Evolutionary conservation across 30 jellyfish, hydroid and myxozoan genomes (phyloP), one percentile per base, ranked within the genome.

Genomic region (Turritopsis rubra): DNA sequence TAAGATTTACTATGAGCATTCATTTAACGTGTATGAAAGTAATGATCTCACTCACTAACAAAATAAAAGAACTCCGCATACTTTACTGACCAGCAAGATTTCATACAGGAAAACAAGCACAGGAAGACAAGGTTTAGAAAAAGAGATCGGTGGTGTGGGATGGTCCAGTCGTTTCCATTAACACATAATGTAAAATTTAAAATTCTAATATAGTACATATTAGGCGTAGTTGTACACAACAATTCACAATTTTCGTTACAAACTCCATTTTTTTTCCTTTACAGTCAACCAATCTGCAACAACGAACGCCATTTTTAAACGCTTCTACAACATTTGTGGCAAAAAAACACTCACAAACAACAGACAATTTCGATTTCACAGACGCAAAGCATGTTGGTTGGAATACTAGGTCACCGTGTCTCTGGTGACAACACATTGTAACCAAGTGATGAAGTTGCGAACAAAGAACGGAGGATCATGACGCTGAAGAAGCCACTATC

Each of bases 401-500:
- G 60, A 41, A 3, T 3, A 41, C 60, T n/a, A n/a, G 60, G 60
- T 41, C 13, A 13, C 60, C 60, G 13, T 41, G 9, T 41, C 60
- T n/a, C 60, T 5, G 60, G 13, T 41, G 60, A 41, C 9, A 5
- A 41, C 60, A 41, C 60, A 41, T 41, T 41, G 60, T 41, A 41
- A 41, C 60, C 60, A 41, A n/a, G n/a, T 41, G 13, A 13, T 13
- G 60, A 41, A 41, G 60, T 41, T 41, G 60, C 60, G 60, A 41
- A 41, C 60, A 41, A 41, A 41, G 60, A n/a, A 41, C 60, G 13
- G 60, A 5, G 60, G 9, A 68, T 68, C 77, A 68, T 68, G 77
- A 68, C 77, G 77, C 77, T 16, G 77, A 27, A 9, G 77, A n/a
- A n/a, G 77, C 30, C 31, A 68, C 77, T 23, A 68, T 27, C 0